phyloP scores from a whole-genome alignment of 2,888 invertebrate species.

The Yponomeuta cagnagella region DNA sequence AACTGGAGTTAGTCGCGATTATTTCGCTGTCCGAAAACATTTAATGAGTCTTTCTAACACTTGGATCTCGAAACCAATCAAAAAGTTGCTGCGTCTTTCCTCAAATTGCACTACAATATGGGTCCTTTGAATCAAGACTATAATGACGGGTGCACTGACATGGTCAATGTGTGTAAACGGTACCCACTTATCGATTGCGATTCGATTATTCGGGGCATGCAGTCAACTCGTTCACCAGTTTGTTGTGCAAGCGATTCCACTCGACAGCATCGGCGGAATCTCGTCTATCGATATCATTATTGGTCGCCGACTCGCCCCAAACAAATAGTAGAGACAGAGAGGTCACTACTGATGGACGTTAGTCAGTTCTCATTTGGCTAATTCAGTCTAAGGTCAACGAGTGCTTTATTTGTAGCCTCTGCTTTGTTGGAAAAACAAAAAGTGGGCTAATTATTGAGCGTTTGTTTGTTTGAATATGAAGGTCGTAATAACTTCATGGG shows the following conservation, averaged over 20 bases:
- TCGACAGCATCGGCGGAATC: constrained; percentile 25
- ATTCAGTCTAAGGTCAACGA: constrained; percentile 9
- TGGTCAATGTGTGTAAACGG: background rate
- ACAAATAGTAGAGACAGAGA: background rate
- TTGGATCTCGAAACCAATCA: no score
- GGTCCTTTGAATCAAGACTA: background rate
- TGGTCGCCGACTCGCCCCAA: background rate
- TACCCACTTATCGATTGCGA: background rate
- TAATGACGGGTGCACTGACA: background rate
- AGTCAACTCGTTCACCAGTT: background rate
- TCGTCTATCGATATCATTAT: constrained; percentile 1
- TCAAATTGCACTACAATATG: no score
- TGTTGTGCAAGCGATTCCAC: constrained; percentile 21
- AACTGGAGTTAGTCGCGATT: no score
- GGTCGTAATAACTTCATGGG: background rate
- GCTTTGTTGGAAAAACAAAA: background rate
- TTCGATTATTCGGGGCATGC: constrained; percentile 3
- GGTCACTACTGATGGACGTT: background rate
- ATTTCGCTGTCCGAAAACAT: no score
- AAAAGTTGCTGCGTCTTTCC: no score
- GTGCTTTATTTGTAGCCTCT: background rate
- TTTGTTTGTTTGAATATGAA: background rate
- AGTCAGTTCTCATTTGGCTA: background rate
- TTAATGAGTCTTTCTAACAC: no score
- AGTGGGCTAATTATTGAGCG: background rate